A percentile compares a stretch with the other conserved stretches of the same genome.
Evolutionary conservation across 1,140 invertebrate species (phyloP).

Genomic region (Pseudobourletiella spinata): DNA sequence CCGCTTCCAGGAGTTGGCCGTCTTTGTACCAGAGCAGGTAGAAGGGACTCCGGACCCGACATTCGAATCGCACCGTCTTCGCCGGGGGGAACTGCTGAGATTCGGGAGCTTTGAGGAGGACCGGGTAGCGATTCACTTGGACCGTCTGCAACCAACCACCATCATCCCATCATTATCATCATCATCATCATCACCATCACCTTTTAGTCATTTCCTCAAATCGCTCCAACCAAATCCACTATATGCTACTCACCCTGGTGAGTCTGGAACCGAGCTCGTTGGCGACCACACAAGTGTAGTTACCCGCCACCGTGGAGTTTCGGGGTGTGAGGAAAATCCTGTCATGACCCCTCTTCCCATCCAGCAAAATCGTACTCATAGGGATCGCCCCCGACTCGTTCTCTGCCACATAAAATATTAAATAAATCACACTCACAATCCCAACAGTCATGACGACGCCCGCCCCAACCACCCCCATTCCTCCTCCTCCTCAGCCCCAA

Average conservation of each 20-base stretch:
- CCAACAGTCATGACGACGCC: too few species aligned
- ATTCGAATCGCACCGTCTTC: slow-evolving; percentile 9
- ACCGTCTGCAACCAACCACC: slow-evolving; percentile 10
- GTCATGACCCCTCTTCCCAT: slow-evolving; percentile 12
- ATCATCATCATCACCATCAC: neutral
- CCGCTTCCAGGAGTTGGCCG: slow-evolving; percentile 30
- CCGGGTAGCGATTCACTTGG: slow-evolving; percentile 19
- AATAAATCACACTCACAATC: too few species aligned
- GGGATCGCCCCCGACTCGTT: slow-evolving; percentile 10
- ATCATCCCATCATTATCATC: neutral
- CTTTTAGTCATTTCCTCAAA: neutral
- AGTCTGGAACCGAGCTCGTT: slow-evolving; percentile 5
- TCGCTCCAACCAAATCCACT: neutral
- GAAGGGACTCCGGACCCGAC: slow-evolving; percentile 3
- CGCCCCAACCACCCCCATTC: too few species aligned
- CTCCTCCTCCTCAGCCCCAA: too few species aligned
- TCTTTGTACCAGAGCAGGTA: slow-evolving; percentile 34
- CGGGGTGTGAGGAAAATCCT: slow-evolving; percentile 2
- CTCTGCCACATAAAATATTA: slow-evolving; percentile 5
- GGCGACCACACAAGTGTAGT: slow-evolving; percentile 20
- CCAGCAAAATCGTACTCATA: slow-evolving; percentile 9
- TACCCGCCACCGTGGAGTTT: slow-evolving; percentile 12
- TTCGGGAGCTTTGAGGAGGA: slow-evolving; percentile 5
- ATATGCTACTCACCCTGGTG: too few species aligned
- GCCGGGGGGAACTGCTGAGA: slow-evolving; percentile 20